Evolutionary conservation across 2,888 invertebrate species (phyloP).

Genomic region (Agrochola lota): DNA sequence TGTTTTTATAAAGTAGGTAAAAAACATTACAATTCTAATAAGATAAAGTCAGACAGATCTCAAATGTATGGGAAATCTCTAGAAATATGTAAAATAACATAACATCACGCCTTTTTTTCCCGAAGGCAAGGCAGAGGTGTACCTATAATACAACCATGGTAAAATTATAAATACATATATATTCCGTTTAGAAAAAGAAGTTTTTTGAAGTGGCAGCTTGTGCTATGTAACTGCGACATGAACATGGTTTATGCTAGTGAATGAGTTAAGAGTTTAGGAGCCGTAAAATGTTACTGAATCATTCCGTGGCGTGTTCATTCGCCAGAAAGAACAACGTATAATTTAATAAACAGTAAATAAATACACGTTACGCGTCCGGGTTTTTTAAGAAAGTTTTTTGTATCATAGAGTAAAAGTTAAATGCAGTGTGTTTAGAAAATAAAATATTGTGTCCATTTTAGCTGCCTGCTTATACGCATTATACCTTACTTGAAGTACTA

Average conservation of each 20-base stretch:
- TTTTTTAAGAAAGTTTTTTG: conserved; percentile 59
- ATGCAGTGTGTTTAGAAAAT: conserved; percentile 14
- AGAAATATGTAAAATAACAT: background rate
- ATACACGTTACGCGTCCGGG: conserved; percentile 52
- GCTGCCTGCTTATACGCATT: background rate
- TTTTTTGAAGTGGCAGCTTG: background rate
- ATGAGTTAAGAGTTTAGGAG: conserved; percentile 61
- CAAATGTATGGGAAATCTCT: background rate
- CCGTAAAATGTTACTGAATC: conserved; percentile 68
- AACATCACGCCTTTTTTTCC: no score
- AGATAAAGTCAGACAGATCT: background rate
- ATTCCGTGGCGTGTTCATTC: conserved; percentile 58
- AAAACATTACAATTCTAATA: no score
- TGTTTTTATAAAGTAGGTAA: no score
- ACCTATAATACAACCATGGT: no score
- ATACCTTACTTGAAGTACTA: conserved; percentile 3
- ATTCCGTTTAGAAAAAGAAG: background rate
- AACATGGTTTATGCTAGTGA: conserved; percentile 54
- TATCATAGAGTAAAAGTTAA: conserved; percentile 44
- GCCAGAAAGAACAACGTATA: conserved; percentile 64
- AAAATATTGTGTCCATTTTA: conserved; percentile 5
- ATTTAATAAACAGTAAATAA: conserved; percentile 66
- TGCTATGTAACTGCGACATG: conserved; percentile 23
- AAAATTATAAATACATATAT: background rate
- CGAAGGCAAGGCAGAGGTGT: no score